These are phyloP conservation scores for Alosa sapidissima DNA, from an alignment of 2,797 vertebrate species.

Conservation along the genomic window DNA sequence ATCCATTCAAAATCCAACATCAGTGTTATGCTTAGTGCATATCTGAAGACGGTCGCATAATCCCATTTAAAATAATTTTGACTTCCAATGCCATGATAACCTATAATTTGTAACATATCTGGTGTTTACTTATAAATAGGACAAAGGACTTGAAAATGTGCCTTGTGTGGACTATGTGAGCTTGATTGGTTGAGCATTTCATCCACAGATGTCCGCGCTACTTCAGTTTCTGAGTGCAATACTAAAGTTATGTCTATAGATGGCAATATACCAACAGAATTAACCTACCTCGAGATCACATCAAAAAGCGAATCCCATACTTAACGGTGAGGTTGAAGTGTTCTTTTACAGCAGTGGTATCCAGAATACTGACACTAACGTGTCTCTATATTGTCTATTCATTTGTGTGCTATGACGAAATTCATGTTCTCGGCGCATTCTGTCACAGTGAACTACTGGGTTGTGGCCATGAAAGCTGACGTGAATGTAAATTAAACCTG, in stretches of 20 bases:
- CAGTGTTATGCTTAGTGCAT: neutral
- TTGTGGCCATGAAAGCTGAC: neutral
- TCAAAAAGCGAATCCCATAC: neutral
- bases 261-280: slow-evolving; percentile 75
- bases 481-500: neutral
- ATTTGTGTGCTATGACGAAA: neutral
- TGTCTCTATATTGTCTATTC: neutral
- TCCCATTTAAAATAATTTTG: neutral
- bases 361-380: neutral
- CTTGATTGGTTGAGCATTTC: neutral
- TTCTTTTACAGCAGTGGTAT: neutral
- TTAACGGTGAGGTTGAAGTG: neutral
- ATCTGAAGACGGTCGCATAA: neutral
- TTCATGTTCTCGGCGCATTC: neutral
- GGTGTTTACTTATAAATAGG: neutral
- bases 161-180: neutral
- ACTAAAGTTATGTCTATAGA: slow-evolving; percentile 68
- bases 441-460: neutral
- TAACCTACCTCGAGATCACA: neutral
- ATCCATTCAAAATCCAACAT: neutral
- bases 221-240: slow-evolving; percentile 46
- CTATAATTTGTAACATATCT: neutral
- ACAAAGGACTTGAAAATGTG: neutral
- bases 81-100: neutral
- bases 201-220: neutral